Conservation (phyloP, 2,888 invertebrate genomes). For the Cantharis lateralis region DNA sequence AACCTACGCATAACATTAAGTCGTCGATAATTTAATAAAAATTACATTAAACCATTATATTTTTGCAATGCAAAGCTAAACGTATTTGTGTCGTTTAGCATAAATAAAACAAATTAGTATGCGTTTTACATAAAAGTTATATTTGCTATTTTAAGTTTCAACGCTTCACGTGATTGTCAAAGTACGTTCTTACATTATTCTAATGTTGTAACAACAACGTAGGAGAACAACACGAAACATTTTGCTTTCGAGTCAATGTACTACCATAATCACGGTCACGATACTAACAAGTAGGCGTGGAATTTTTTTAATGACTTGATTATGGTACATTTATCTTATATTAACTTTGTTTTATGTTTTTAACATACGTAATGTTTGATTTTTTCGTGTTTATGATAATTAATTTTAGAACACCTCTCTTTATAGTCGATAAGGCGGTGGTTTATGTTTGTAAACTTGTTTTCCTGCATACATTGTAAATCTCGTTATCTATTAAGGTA, state of each 20-base stretch:
- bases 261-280: constrained; percentile 13
- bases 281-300: constrained; percentile 15
- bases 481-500: neutral
- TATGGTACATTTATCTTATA: constrained; percentile 11
- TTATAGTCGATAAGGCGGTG: neutral
- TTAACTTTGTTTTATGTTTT: constrained; percentile 2
- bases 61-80: neutral
- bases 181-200: constrained; percentile 4
- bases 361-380: neutral
- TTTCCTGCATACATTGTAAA: neutral
- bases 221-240: constrained; percentile 13
- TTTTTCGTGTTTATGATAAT: neutral
- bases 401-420: neutral
- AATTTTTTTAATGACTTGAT: constrained; percentile 18
- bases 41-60: neutral
- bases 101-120: constrained; percentile 16
- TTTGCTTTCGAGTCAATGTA: constrained; percentile 19
- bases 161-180: constrained; percentile 4
- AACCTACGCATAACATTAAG: neutral
- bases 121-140: neutral
- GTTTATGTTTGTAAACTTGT: neutral
- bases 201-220: constrained; percentile 4
- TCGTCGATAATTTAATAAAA: neutral
- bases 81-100: constrained; percentile 1
- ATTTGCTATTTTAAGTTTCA: constrained; percentile 5